Conservation (phyloP, 92 coral and sea anemone genomes). For the Heteractis magnifica region DNA sequence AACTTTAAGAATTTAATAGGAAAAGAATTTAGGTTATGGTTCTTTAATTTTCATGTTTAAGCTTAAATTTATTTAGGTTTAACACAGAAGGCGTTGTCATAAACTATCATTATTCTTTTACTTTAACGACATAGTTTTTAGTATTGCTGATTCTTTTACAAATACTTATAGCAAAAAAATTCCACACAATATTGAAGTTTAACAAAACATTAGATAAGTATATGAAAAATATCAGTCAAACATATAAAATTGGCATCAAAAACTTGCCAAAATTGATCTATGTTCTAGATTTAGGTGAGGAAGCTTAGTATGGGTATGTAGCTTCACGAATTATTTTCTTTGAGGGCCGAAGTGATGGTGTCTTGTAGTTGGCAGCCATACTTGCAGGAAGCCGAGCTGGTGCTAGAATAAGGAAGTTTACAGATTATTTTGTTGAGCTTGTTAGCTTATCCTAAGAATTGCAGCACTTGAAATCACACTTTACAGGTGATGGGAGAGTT, state of each 20-base stretch:
- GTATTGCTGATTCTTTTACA: neutral
- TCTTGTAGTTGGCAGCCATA: constrained; percentile 77
- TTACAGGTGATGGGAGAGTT: neutral
- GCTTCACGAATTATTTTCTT: constrained; percentile 96
- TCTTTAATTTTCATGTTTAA: neutral
- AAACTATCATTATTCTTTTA: neutral
- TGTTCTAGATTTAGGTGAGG: neutral
- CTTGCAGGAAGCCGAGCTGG: constrained; percentile 76
- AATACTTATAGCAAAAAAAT: neutral
- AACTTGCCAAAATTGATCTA: constrained; percentile 12
- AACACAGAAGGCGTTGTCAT: neutral
- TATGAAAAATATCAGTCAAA: constrained; percentile 1
- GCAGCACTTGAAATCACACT: neutral
- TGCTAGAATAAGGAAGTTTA: constrained; percentile 81
- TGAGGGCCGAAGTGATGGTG: constrained; percentile 79
- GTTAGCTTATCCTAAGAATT: neutral
- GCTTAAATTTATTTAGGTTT: neutral
- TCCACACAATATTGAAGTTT: neutral
- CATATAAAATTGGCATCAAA: constrained; percentile 18
- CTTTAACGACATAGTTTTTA: neutral
- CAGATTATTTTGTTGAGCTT: constrained; percentile 5
- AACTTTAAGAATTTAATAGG: neutral
- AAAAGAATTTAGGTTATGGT: neutral
- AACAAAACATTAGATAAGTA: neutral
- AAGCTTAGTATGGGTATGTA: constrained; percentile 79